Percentiles rank a stretch among this genome's conserved stretches.
phyloP scores from a whole-genome alignment of 2,797 vertebrate species.

The Monodelphis domestica region DNA sequence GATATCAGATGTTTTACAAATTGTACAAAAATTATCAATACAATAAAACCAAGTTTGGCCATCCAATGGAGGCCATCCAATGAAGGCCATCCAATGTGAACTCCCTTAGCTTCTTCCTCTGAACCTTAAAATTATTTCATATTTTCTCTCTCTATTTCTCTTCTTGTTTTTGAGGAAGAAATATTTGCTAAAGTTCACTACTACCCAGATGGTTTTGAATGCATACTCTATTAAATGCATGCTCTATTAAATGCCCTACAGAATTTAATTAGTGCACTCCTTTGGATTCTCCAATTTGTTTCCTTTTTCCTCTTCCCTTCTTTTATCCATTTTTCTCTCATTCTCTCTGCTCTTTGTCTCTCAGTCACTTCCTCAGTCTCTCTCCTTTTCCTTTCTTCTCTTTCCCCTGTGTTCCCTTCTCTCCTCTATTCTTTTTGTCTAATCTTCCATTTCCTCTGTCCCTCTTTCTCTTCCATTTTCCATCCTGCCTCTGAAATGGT shows the following conservation, averaged over 20 bases:
- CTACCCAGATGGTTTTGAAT: not conserved
- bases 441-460: not conserved
- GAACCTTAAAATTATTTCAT: not conserved
- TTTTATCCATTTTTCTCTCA: not conserved
- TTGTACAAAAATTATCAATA: conserved; percentile 71
- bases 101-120: not conserved
- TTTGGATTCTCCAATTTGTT: not conserved
- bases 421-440: not conserved
- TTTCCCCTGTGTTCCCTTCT: not conserved
- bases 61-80: conserved; percentile 51
- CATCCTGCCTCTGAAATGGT: not conserved
- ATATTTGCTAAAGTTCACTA: not conserved
- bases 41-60: too few species aligned
- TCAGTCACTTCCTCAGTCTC: too few species aligned
- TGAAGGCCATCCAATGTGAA: conserved; percentile 51
- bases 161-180: not conserved
- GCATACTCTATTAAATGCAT: too few species aligned
- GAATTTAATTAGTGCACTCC: not conserved
- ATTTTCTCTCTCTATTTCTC: not conserved
- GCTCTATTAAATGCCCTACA: not conserved
- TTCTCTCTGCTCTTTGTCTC: not conserved
- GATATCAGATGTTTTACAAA: conserved; percentile 63
- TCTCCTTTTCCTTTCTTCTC: not conserved
- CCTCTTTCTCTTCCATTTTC: not conserved
- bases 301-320: not conserved